Evolutionary conservation across 2,113 vertebrate species (phyloP), one percentile per base, ranked within the genome.

Genomic region (Aleadryas rufinucha): DNA sequence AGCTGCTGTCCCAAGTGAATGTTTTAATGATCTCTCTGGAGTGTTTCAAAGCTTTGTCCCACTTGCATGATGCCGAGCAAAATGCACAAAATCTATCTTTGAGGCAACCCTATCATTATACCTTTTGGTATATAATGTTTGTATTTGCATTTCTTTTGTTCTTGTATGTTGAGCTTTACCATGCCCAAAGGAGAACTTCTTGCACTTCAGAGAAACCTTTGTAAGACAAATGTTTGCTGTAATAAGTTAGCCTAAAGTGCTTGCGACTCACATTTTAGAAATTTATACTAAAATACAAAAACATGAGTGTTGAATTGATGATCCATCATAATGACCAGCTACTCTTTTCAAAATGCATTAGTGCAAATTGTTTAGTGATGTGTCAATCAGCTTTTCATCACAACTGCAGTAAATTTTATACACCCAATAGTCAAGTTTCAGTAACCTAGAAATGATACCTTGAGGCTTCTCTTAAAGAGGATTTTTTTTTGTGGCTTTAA

Each of bases 1-100:
- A 96, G 93, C 96, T 93, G 63, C 89, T 94, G 76, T 96, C 95
- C 90, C 94, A 90, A 85, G 93, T 91, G 92, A 94, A 92, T 96
- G 64, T 63, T 90, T 97, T 97, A 95, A 96, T 96, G 94, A 96
- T 89, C 78, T 97, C 96, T 96, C 90, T 95, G 82, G 92, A 95
- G 94, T 89, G 69, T 94, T 84, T 91, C 79, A 87, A 95, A 90
- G 92, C 85, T 96, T 95, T 95, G 90, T 94, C 82, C 90, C 66
- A 52, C 71, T 96, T 96, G 81, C 56, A 53, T 5, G 47, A 82
- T 95, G 77, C 50, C 39, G 44, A 88, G 61, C 4, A 47, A 85
- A 90, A 83, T 57, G 75, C 63, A 72, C 79, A 86, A 84, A 88
- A 82, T 90, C 80, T 77, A 44, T 69, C 79, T 97, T 95, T 79